These are phyloP conservation scores for Drosophila miranda DNA, from an alignment of 1,140 invertebrate genomes.

Conservation along the genomic window DNA sequence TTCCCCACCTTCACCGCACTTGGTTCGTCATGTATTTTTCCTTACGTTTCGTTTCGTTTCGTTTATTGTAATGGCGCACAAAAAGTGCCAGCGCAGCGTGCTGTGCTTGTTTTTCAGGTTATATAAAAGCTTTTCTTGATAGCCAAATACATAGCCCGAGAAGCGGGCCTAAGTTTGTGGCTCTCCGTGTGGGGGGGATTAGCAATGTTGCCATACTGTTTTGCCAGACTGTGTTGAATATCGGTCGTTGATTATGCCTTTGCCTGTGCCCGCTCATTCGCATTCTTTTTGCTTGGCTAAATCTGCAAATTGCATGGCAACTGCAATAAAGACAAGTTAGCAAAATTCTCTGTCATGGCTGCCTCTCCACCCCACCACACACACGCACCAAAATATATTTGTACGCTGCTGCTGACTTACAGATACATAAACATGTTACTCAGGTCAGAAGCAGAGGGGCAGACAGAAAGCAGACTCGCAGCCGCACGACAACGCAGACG, in stretches of 20 bases:
- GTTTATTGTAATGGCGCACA: constrained; percentile 42
- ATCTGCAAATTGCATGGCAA: constrained; percentile 20
- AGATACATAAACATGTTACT: constrained; percentile 18
- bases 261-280: constrained; percentile 34
- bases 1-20: constrained; percentile 15
- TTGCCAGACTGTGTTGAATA: constrained; percentile 24
- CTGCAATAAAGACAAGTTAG: constrained; percentile 7
- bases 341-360: no score
- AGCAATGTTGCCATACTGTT: constrained; percentile 40
- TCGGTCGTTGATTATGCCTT: constrained; percentile 48
- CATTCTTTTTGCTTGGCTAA: constrained; percentile 34
- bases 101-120: constrained; percentile 48
- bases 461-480: constrained; percentile 3
- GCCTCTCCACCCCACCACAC: not conserved
- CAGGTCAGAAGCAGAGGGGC: constrained; percentile 3
- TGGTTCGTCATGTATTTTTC: constrained; percentile 38
- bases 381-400: constrained; percentile 22
- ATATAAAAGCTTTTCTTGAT: constrained; percentile 39
- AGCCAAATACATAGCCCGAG: not conserved
- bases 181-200: not conserved
- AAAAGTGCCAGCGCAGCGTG: constrained; percentile 53
- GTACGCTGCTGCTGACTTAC: constrained; percentile 4
- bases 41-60: constrained; percentile 25
- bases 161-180: constrained; percentile 1
- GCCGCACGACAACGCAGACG: constrained; percentile 8